Base-by-base conservation (phyloP, 2,113 vertebrate genomes). In the Todiramphus chloris region DNA sequence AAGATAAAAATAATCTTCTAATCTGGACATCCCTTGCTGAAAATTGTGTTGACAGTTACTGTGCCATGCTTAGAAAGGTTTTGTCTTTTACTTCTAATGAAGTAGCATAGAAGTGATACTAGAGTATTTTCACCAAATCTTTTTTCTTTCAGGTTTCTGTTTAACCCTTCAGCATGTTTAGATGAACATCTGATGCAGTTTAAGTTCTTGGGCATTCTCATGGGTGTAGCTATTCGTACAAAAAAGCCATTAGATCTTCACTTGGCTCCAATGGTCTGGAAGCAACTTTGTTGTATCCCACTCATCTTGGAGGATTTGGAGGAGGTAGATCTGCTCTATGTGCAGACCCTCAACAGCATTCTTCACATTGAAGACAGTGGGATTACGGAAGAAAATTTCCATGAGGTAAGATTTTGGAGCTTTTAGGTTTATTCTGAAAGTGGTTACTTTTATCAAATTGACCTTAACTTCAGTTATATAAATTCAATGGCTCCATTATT, bases 291-390 rank as follows among this genome's bases (percentile, higher is more conserved):
- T 98, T 99, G 98, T 90, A 98, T 99, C 96, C 98, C 98, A 13
- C 98, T 99, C 46, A 97, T 97, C 41, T 96, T 99, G 95, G 98
- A 99, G 96, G 98, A 99, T 97, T 95, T 99, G 83, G 98, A 99
- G 94, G 98, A 99, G 95, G 98, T 99, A 90, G 98, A 99, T 89
- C 98, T 99, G 93, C 98, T 99, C 89, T 99, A 98, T 16, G 98
- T 99, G 97, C 98, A 99, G 96, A 99, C 98, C 92, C 98, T 99
- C 82, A 98, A 98, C 97, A 99, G 98, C 98, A 99, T 99, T 98
- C 98, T 98, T 98, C 98, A 99, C 98, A 99, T 99, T 98, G 98
- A 99, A 98, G 98, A 99, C 98, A 98, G 98, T 87, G 98, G 98
- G 95, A 99, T 99, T 90, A 98, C 98, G 6, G 98, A 99, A 97